These are phyloP conservation scores for Drosophila setifemur DNA, from an alignment of 1,140 invertebrate genomes.

Conservation along the genomic window DNA sequence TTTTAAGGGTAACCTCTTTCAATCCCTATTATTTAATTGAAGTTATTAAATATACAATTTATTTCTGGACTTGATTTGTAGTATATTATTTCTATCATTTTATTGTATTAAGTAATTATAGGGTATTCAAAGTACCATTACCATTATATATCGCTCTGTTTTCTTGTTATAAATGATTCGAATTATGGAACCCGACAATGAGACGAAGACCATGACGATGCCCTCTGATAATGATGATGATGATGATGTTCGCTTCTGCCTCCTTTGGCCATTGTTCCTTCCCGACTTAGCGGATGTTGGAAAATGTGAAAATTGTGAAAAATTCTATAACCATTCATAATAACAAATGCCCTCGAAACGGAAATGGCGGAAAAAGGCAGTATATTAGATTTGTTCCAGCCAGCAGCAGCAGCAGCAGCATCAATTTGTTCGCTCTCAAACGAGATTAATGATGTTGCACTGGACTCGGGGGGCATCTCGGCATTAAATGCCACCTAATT, in stretches of 20 bases:
- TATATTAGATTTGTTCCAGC: slow-evolving; percentile 60
- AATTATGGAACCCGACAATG: slow-evolving; percentile 44
- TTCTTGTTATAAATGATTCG: slow-evolving; percentile 34
- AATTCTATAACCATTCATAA: slow-evolving; percentile 47
- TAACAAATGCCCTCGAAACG: slow-evolving; percentile 26
- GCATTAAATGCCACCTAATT: slow-evolving; percentile 57
- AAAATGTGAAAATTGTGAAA: slow-evolving; percentile 65
- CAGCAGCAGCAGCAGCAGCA: slow-evolving; percentile 10
- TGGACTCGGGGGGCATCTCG: slow-evolving; percentile 8
- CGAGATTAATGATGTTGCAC: slow-evolving; percentile 60
- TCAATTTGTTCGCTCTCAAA: slow-evolving; percentile 60
- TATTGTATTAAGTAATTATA: too few relatives aligned
- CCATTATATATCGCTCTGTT: background rate
- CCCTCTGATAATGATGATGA: slow-evolving; percentile 1
- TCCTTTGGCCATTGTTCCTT: slow-evolving; percentile 6
- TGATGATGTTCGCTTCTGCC: slow-evolving; percentile 14
- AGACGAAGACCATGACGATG: slow-evolving; percentile 40
- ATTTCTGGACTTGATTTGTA: too few relatives aligned
- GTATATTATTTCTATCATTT: too few relatives aligned
- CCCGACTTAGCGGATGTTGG: slow-evolving; percentile 27
- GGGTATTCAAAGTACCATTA: background rate
- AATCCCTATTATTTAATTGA: too few relatives aligned
- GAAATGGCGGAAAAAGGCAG: slow-evolving; percentile 45
- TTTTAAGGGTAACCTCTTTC: too few relatives aligned
- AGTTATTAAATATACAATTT: too few relatives aligned